phyloP scores from a whole-genome alignment of 2,113 vertebrate species.

The Pristiophorus japonicus region DNA sequence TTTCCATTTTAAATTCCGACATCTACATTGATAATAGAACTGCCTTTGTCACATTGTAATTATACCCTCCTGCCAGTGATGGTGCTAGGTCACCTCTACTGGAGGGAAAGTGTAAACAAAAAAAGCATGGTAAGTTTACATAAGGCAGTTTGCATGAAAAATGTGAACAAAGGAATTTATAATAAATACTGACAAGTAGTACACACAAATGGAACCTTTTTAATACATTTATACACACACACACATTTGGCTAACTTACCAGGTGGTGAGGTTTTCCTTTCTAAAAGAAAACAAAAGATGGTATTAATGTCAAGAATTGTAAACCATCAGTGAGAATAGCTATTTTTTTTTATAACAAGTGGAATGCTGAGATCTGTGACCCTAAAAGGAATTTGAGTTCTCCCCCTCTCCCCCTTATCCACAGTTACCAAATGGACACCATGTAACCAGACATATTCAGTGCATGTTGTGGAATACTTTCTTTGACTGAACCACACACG shows the following conservation, averaged over 20 bases:
- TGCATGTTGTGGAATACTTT: too few species aligned
- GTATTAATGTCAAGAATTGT: background rate
- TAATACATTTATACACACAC: background rate
- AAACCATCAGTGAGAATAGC: background rate
- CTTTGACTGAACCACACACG: too few species aligned
- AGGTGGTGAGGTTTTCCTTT: background rate
- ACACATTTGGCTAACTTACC: background rate
- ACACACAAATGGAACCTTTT: background rate
- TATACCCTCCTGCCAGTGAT: background rate
- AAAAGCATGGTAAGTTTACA: background rate
- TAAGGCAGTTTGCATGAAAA: too few species aligned
- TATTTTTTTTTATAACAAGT: background rate
- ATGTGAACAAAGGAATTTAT: too few species aligned
- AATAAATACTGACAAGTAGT: background rate
- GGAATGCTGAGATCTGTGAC: background rate
- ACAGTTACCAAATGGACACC: too few species aligned
- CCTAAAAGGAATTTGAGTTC: background rate
- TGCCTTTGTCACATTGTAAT: background rate
- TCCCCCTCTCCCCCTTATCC: background rate
- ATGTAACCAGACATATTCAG: too few species aligned
- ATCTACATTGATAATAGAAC: background rate
- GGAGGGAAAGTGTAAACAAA: background rate
- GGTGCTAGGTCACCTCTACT: background rate
- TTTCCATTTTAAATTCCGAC: background rate
- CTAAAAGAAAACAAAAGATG: background rate